These are phyloP conservation scores for Paracentrotus lividus DNA, from an alignment of 53 echinoderm and acorn worm species.

Conservation along the genomic window DNA sequence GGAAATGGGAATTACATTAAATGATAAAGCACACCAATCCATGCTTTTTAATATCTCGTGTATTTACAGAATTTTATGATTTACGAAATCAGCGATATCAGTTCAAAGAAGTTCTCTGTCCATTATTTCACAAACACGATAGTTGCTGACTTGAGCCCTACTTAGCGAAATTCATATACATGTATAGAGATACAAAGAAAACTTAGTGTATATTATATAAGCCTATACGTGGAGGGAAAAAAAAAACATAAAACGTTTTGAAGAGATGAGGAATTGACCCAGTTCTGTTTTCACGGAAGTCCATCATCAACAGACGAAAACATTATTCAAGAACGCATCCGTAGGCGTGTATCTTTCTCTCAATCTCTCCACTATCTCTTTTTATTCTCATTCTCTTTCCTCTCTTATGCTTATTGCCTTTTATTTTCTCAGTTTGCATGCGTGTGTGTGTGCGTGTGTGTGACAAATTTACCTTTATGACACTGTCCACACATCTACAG, in stretches of 20 bases:
- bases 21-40: too few species aligned
- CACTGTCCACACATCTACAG: neutral
- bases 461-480: neutral
- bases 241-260: neutral
- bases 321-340: neutral
- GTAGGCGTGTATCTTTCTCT: neutral
- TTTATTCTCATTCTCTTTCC: neutral
- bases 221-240: too few species aligned
- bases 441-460: too few species aligned
- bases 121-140: neutral
- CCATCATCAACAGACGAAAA: neutral
- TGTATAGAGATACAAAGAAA: neutral
- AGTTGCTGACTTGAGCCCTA: neutral
- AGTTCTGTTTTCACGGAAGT: conserved; percentile 31
- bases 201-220: too few species aligned
- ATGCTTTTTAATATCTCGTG: neutral
- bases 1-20: neutral
- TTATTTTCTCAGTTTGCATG: neutral
- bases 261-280: conserved; percentile 5
- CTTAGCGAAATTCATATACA: neutral
- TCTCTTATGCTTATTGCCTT: neutral
- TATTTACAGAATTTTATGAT: neutral
- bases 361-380: neutral
- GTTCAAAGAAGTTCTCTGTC: neutral
- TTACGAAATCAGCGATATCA: too few species aligned